Evolutionary conservation across 2,113 vertebrate species (phyloP).

Genomic region (Panurus biarmicus): DNA sequence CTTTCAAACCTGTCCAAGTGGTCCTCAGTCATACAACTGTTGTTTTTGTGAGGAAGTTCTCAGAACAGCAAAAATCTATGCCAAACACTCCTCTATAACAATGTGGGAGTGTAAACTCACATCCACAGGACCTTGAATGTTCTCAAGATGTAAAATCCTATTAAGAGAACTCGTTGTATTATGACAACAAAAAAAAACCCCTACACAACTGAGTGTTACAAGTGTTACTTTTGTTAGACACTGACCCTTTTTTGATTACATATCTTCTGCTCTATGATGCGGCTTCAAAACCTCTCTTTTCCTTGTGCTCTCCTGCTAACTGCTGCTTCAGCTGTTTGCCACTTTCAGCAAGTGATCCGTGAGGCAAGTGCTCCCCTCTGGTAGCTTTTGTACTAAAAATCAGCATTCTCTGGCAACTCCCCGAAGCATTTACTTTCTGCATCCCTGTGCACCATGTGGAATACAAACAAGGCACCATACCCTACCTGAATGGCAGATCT

Average conservation of each 20-base stretch:
- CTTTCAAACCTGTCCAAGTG: not conserved
- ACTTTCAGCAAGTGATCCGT: not conserved
- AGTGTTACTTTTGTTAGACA: not conserved
- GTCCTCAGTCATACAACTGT: not conserved
- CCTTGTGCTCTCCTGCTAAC: not conserved
- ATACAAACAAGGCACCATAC: not conserved
- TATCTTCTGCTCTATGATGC: not conserved
- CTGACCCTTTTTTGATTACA: not conserved
- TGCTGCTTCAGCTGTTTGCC: not conserved
- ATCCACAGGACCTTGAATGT: not conserved
- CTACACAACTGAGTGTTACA: not conserved
- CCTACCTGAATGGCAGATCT: not conserved
- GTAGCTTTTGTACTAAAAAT: not conserved
- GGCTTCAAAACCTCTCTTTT: not conserved
- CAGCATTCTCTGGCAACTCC: not conserved
- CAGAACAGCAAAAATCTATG: not conserved
- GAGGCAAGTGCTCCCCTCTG: not conserved
- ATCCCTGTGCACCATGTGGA: not conserved
- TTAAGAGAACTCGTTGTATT: not conserved
- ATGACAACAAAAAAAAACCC: not conserved
- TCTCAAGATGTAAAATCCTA: not conserved
- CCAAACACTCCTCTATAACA: not conserved
- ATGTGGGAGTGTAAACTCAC: not conserved
- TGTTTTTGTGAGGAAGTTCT: not conserved
- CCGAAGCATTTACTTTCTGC: not conserved